Base-by-base conservation (phyloP, 2,888 invertebrate species). In the Limnephilus auricula region DNA sequence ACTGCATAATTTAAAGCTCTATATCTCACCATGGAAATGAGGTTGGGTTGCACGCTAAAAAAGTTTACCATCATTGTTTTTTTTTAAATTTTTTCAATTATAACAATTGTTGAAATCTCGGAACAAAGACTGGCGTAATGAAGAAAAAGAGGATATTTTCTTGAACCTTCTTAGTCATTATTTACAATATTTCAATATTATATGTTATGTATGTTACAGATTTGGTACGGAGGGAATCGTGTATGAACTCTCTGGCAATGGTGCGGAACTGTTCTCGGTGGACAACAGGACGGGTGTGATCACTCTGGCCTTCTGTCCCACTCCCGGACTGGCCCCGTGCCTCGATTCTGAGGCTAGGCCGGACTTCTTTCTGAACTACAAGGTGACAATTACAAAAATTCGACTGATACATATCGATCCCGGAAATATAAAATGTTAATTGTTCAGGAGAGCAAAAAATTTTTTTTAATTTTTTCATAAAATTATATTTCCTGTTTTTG, bases 171-270 rank as follows among this genome's bases (percentile, higher is more conserved):
- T 79, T 12, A 31, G 15, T 80, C 2, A 12, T 32, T 18, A 86
- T 10, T 18, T 34, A 10, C 10, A 37, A 12, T 50, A 9, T 87
- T 25, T 12, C n/a, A 30, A 37, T 82, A 82, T 92, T 45, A 89
- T 79, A 31, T 40, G n/a, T 40, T 40, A 15, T 80, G 30, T 31
- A 32, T 80, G 13, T 32, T 80, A 32, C 92, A 96, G 96, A 92
- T 98, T 97, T 94, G 99, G 99, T 0, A 97, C 97, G 86, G 97
- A 97, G 90, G 98, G 99, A 15, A 97, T 99, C 93, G 96, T 98
- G 34, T 99, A 99, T 95, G 97, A 97, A 93, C 95, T 99, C 2
- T 97, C 97, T 1, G 99, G 99, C 2, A 97, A 97, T 93, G 98
- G 98, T 0, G 97, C 98, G 0, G 98, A 98, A 93, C 96, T 97